Conservation (phyloP, 2,888 invertebrate genomes). For the Sipunculus nudus region DNA sequence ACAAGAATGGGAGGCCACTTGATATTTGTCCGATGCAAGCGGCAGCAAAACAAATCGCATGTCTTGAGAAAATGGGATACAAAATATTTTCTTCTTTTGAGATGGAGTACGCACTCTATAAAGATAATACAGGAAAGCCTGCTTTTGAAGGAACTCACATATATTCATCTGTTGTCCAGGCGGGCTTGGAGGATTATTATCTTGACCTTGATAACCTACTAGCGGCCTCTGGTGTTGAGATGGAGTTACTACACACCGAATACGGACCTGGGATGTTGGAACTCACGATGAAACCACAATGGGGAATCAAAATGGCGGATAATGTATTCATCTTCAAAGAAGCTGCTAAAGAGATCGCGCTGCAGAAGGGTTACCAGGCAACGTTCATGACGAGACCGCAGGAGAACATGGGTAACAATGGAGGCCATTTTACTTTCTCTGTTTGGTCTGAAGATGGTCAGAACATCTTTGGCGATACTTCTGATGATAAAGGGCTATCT, state of each 20-base stretch:
- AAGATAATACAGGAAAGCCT: slow-evolving; percentile 13
- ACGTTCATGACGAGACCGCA: slow-evolving; percentile 26
- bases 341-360: slow-evolving; percentile 20
- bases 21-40: slow-evolving; percentile 20
- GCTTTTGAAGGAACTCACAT: slow-evolving; percentile 12
- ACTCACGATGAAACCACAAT: slow-evolving; percentile 7
- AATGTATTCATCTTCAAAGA: slow-evolving; percentile 15
- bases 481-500: slow-evolving; percentile 22
- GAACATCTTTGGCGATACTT: slow-evolving; percentile 27
- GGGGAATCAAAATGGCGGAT: slow-evolving; percentile 19
- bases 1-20: neutral
- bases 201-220: slow-evolving; percentile 7
- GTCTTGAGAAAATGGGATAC: slow-evolving; percentile 18
- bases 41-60: slow-evolving; percentile 24
- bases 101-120: slow-evolving; percentile 16
- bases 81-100: slow-evolving; percentile 20
- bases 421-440: slow-evolving; percentile 37
- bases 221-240: slow-evolving; percentile 3
- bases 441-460: slow-evolving; percentile 21
- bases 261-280: slow-evolving; percentile 22
- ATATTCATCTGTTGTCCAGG: neutral
- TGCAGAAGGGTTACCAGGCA: slow-evolving; percentile 7
- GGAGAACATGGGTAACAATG: neutral
- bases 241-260: slow-evolving; percentile 3
- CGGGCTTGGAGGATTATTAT: slow-evolving; percentile 12